A percentile compares a stretch with the other conserved stretches of the same genome.
Conservation (phyloP, 2,113 vertebrate genomes). For the Fregata magnificens region DNA sequence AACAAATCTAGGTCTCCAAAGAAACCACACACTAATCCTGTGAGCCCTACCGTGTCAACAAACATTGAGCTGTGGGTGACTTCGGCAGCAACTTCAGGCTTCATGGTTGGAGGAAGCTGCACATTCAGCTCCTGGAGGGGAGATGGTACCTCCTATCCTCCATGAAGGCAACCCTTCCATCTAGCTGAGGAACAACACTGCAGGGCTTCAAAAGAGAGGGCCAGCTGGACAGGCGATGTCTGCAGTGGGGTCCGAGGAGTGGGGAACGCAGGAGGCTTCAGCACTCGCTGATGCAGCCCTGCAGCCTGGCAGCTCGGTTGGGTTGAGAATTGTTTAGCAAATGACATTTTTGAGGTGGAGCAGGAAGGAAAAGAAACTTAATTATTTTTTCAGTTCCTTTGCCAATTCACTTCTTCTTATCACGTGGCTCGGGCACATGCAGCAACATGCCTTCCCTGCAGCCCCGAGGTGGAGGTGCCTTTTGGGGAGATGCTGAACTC, state of each 20-base stretch:
- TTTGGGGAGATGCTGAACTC: neutral
- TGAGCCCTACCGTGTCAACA: neutral
- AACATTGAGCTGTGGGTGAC: neutral
- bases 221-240: neutral
- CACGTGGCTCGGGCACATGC: accelerated
- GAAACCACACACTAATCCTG: neutral
- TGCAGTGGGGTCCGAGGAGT: neutral
- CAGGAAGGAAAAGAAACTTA: neutral
- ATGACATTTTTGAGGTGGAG: neutral
- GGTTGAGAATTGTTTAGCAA: neutral
- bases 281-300: accelerated
- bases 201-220: neutral
- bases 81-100: neutral
- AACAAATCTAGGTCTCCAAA: slow-evolving; percentile 12
- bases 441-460: neutral
- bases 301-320: neutral
- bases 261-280: neutral
- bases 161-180: neutral
- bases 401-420: neutral
- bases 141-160: neutral
- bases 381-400: neutral
- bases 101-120: accelerated
- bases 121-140: accelerated
- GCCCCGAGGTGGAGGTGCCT: neutral
- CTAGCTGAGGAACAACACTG: neutral